Evolutionary conservation across 2,797 vertebrate genomes (phyloP).

Genomic region (Liparis tanakae): DNA sequence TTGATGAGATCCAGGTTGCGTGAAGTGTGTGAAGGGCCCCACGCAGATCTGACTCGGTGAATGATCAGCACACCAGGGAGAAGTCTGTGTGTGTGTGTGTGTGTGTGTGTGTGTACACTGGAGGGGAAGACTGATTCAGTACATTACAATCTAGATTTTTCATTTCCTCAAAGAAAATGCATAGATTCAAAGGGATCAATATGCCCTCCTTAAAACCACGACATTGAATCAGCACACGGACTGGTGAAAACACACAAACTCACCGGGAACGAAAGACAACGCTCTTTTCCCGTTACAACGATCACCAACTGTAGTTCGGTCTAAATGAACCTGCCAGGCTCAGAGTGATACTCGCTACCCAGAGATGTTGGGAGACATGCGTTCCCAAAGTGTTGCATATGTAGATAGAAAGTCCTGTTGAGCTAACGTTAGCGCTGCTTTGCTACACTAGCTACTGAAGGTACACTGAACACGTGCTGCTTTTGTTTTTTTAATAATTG

Average conservation of each 20-base stretch:
- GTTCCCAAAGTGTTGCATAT: too few species aligned
- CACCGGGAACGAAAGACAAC: too few species aligned
- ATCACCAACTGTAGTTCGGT: too few species aligned
- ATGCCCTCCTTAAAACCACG: not conserved
- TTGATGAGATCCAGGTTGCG: slow-evolving; percentile 7
- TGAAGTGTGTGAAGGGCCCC: slow-evolving; percentile 22
- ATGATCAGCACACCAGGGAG: slow-evolving; percentile 27
- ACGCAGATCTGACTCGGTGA: not conserved
- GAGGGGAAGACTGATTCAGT: not conserved
- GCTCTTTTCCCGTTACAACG: too few species aligned
- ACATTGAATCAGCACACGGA: not conserved
- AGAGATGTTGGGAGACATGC: not conserved
- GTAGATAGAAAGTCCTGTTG: not conserved
- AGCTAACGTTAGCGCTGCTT: not conserved
- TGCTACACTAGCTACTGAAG: not conserved
- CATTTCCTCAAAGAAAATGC: not conserved
- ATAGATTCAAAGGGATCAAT: not conserved
- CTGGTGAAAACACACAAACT: not conserved
- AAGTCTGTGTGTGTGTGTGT: slow-evolving; percentile 13
- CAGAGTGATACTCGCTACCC: not conserved
- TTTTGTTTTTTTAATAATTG: not conserved
- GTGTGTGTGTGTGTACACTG: not conserved
- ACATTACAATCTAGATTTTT: not conserved
- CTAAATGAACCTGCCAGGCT: too few species aligned
- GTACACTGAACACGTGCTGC: not conserved